These are phyloP conservation scores for Cottoperca gobio DNA, from an alignment of 2,797 vertebrate species.

Conservation along the genomic window DNA sequence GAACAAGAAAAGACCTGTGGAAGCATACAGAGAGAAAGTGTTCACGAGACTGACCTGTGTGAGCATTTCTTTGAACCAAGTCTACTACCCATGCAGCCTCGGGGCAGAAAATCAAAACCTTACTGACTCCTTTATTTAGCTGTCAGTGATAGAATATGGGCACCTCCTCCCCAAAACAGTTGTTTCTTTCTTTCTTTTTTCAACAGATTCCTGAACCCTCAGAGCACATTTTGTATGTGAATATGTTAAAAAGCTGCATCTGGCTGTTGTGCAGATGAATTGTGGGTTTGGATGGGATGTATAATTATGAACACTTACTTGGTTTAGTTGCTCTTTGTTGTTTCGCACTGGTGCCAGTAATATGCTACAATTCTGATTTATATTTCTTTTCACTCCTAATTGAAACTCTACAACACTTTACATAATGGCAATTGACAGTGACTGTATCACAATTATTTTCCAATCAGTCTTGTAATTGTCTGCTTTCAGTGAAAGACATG, in stretches of 20 bases:
- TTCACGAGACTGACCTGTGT: background rate
- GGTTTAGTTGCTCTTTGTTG: background rate
- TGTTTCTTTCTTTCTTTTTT: conserved; percentile 7
- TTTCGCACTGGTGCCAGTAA: background rate
- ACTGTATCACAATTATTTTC: background rate
- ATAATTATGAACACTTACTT: background rate
- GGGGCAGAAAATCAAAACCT: conserved; percentile 1
- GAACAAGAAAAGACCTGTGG: conserved; percentile 19
- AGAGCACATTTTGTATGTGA: background rate
- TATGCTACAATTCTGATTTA: background rate
- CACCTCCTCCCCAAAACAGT: background rate
- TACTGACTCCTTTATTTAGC: background rate
- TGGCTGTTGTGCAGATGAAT: background rate
- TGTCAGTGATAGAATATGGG: background rate
- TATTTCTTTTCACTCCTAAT: background rate
- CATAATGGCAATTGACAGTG: background rate
- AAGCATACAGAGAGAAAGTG: conserved; percentile 7
- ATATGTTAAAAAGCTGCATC: background rate
- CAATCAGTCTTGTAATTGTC: background rate
- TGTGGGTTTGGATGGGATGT: background rate
- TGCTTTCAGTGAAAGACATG: background rate
- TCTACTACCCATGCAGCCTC: background rate
- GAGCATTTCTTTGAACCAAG: background rate
- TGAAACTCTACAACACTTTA: background rate
- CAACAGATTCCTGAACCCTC: conserved; percentile 1